These are phyloP conservation scores for Philaethria dido DNA, from an alignment of 2,888 invertebrate species.

Conservation along the genomic window DNA sequence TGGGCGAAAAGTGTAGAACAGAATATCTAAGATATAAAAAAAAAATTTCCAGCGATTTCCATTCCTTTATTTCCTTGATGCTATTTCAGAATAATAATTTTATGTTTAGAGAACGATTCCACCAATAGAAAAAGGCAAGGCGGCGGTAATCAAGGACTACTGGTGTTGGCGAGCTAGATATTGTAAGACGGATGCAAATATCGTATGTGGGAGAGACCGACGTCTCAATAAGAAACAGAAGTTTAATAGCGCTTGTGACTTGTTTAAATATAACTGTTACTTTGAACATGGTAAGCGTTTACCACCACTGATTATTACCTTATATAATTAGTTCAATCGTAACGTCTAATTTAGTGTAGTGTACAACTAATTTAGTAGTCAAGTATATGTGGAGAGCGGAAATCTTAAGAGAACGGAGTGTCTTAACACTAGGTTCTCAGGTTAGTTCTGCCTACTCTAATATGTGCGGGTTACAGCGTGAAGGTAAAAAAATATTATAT, in stretches of 20 bases:
- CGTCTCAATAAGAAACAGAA: slow-evolving; percentile 44
- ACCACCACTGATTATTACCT: background rate
- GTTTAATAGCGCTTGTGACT: slow-evolving; percentile 55
- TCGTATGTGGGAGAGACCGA: slow-evolving; percentile 57
- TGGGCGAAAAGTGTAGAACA: too few species aligned
- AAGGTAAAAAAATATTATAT: too few species aligned
- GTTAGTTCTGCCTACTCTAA: too few species aligned
- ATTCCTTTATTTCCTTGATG: too few species aligned
- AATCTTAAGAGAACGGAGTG: too few species aligned
- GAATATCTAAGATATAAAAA: too few species aligned
- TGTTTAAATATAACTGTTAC: slow-evolving; percentile 61
- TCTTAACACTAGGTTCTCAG: too few species aligned
- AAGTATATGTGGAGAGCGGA: too few species aligned
- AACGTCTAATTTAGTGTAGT: too few species aligned
- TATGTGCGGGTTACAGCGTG: too few species aligned
- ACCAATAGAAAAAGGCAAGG: slow-evolving; percentile 40
- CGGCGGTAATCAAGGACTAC: slow-evolving; percentile 53
- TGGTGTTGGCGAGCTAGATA: slow-evolving; percentile 66
- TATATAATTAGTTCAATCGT: background rate
- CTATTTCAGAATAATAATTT: background rate
- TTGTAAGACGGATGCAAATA: slow-evolving; percentile 46
- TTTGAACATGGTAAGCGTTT: slow-evolving; percentile 50
- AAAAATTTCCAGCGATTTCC: too few species aligned
- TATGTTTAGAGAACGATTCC: slow-evolving; percentile 4
- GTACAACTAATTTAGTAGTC: too few species aligned